Conservation (phyloP, 2,113 vertebrate genomes). For the Noctilio leporinus region DNA sequence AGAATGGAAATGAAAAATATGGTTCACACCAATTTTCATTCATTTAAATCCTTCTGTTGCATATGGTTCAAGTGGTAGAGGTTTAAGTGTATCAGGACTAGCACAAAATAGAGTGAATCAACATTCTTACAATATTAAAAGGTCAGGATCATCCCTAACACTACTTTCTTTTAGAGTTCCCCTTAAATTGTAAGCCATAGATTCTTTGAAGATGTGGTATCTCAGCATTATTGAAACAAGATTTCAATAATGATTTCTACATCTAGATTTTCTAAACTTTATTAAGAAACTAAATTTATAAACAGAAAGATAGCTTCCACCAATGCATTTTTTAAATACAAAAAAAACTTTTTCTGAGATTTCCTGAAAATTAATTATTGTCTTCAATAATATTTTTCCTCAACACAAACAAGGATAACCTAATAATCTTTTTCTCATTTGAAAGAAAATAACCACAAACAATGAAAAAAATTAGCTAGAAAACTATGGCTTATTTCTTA, state of each 20-base stretch:
- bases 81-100: background rate
- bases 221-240: background rate
- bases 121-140: background rate
- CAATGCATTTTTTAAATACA: background rate
- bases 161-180: background rate
- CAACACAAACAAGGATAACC: background rate
- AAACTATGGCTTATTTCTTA: background rate
- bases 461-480: constrained; percentile 10
- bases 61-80: background rate
- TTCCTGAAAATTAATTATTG: background rate
- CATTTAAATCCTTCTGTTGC: background rate
- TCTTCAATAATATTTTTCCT: constrained; percentile 26
- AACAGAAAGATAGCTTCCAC: background rate
- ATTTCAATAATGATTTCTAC: too few relatives aligned
- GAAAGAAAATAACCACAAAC: background rate
- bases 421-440: background rate
- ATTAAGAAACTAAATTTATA: background rate
- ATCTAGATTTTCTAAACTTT: background rate
- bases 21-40: background rate
- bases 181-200: background rate
- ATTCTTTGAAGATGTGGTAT: background rate
- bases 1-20: background rate
- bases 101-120: background rate
- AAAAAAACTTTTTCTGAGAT: constrained; percentile 6
- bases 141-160: background rate